Base-by-base conservation (phyloP, 1,140 invertebrate species). In the Aricia agestis region DNA sequence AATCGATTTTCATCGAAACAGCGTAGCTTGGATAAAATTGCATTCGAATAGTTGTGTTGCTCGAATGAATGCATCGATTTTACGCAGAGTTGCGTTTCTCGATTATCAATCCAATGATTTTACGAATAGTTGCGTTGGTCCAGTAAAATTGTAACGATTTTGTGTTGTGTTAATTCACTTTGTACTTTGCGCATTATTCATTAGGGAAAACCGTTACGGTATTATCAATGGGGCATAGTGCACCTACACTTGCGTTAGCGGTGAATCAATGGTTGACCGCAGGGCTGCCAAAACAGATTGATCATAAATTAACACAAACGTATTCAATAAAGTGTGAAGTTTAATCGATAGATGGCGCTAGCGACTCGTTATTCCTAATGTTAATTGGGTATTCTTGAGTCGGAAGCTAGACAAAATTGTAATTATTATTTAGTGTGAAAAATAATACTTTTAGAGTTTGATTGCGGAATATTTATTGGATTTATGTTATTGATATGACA, bases 261-360 rank as follows among this genome's bases (percentile, higher is more conserved):
- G 75, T 84, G 82, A 86, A 85, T 83, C 85, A 85, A 87, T 76
- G 81, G 83, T 78, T 84, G 82, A 83, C 81, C 82, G 69, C 70
- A 57, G 65, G 32, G 70, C 58, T 70, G 41, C 36, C 42, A 45
- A 18, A 32, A 66, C 45, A n/a, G 25, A 25, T 25, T 25, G 3
- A 25, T 25, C 25, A 25, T 25, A 25, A 25, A 25, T 25, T 25
- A 25, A 3, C 25, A 25, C 25, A 25, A 25, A 25, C 25, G 25
- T 25, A 19, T 63, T 13, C 13, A 52, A 13, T 52, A 15, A 52
- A 13, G 45, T 11, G 11, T 52, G 0, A 4, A 4, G 13, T 13
- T 52, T 52, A 52, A 15, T 52, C 45, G 13, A 52, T 52, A 52
- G 45, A 52, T 52, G 45, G 45, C 45, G 45, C 45, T 13, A 52